Evolutionary conservation across 2,113 vertebrate species (phyloP).

Genomic region (Serilophus lunatus): DNA sequence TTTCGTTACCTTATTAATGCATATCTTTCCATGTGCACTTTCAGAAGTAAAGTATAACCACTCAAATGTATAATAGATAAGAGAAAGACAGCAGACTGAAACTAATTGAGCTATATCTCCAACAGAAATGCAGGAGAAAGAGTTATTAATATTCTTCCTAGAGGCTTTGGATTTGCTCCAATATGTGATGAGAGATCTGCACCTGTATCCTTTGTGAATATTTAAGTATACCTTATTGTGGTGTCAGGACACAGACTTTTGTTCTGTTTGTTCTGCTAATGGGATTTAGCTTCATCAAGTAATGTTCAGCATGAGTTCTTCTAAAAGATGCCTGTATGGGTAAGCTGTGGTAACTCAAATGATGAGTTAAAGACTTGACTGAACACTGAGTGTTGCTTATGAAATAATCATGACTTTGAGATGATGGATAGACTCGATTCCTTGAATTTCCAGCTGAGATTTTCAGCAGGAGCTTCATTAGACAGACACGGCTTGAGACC

Average conservation of each 20-base stretch:
- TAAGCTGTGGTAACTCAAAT: conserved; percentile 64
- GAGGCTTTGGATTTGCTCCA: conserved; percentile 27
- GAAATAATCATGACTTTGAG: conserved; percentile 77
- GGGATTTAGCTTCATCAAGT: conserved; percentile 61
- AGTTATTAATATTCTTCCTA: conserved; percentile 45
- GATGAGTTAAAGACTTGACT: conserved; percentile 75
- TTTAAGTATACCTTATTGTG: conserved; percentile 14
- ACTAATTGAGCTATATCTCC: conserved; percentile 42
- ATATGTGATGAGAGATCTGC: background rate
- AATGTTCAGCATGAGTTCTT: conserved; percentile 65
- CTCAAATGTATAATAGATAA: conserved; percentile 37
- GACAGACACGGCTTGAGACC: conserved; percentile 56
- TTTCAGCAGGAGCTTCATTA: conserved; percentile 77
- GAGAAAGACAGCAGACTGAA: conserved; percentile 29
- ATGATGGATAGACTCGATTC: conserved; percentile 71
- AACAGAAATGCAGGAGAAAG: background rate
- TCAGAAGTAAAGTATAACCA: background rate
- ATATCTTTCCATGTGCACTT: background rate
- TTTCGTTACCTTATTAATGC: background rate
- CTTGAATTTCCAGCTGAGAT: conserved; percentile 74
- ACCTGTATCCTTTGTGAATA: conserved; percentile 44
- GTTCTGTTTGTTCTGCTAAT: conserved; percentile 63
- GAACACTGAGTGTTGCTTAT: conserved; percentile 73
- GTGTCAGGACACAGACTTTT: background rate
- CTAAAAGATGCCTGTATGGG: conserved; percentile 63